Evolutionary conservation across 2,797 vertebrate genomes (phyloP).

Genomic region (Leptoclinus maculatus): DNA sequence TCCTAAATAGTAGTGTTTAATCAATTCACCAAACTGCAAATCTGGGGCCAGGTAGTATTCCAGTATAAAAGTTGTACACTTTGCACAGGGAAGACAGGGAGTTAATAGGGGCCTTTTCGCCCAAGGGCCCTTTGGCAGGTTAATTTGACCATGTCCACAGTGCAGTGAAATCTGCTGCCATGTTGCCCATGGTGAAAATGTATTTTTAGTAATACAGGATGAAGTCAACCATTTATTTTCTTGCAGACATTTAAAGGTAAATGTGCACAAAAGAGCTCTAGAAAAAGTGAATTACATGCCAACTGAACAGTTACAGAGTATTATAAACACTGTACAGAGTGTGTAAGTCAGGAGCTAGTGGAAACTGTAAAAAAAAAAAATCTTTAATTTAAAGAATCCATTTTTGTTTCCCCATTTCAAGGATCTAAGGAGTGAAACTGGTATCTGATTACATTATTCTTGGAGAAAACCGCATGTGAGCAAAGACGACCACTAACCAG

Average conservation of each 20-base stretch:
- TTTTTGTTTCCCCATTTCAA: not conserved
- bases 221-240: not conserved
- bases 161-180: not conserved
- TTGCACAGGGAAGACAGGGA: not conserved
- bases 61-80: not conserved
- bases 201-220: not conserved
- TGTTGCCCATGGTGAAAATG: not conserved
- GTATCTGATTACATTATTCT: not conserved
- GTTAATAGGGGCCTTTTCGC: not conserved
- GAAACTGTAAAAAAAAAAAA: not conserved
- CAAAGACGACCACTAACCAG: slow-evolving; percentile 8
- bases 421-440: not conserved
- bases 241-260: not conserved
- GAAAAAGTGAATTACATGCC: not conserved
- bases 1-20: not conserved
- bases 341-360: not conserved
- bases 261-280: not conserved
- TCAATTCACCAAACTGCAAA: not conserved
- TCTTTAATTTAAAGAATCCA: not conserved
- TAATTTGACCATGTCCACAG: not conserved
- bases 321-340: not conserved
- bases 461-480: not conserved
- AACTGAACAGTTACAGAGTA: not conserved
- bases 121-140: not conserved
- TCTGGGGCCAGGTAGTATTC: not conserved